Evolutionary conservation across 2,888 invertebrate genomes (phyloP).

Genomic region (Spodoptera exigua): DNA sequence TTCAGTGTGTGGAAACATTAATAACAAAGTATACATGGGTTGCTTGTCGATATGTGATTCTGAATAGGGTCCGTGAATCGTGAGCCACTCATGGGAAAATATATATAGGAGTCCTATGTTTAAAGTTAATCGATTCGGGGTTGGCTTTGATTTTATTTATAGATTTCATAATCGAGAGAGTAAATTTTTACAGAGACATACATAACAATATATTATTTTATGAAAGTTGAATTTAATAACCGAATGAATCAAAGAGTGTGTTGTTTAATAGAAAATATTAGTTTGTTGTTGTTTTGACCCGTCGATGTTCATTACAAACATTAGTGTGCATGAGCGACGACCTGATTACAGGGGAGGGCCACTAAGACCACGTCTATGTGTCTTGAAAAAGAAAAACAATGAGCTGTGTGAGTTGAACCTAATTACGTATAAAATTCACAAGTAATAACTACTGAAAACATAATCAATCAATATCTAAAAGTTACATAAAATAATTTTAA

Average conservation of each 20-base stretch:
- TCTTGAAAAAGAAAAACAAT: neutral
- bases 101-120: neutral
- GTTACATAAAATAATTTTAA: no score
- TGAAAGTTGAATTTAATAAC: neutral
- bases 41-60: neutral
- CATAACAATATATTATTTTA: neutral
- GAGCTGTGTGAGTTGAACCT: no score
- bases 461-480: no score
- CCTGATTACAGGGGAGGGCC: constrained; percentile 25
- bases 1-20: neutral
- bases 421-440: no score
- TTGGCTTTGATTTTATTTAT: no score
- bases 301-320: constrained; percentile 32
- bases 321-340: constrained; percentile 26
- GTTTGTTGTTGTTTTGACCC: constrained; percentile 1
- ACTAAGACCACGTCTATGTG: neutral
- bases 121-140: no score
- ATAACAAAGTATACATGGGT: neutral
- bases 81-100: neutral
- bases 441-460: no score
- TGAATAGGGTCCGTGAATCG: neutral
- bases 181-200: neutral
- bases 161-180: neutral
- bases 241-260: neutral
- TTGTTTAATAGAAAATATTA: constrained; percentile 8